Evolutionary conservation across 2,113 vertebrate genomes (phyloP).

Genomic region (Heterochromis multidens): DNA sequence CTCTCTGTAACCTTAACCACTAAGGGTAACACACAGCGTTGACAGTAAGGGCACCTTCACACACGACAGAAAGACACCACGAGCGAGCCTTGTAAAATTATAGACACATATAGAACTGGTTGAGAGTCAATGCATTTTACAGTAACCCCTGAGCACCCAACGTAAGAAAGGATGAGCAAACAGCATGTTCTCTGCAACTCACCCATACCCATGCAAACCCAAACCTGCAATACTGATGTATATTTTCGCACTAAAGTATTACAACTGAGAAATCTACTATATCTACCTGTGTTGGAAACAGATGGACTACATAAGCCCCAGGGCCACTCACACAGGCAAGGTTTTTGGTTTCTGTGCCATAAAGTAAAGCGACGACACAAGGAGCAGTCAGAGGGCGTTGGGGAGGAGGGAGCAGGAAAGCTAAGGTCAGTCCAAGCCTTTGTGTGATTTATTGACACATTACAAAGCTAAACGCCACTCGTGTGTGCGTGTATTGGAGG

Average conservation of each 20-base stretch:
- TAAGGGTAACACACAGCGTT: background rate
- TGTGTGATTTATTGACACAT: constrained; percentile 63
- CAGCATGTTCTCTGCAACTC: background rate
- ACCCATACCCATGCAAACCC: background rate
- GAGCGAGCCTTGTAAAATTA: background rate
- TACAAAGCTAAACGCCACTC: constrained; percentile 19
- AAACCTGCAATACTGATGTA: background rate
- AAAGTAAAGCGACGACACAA: constrained; percentile 37
- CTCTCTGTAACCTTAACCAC: constrained; percentile 50
- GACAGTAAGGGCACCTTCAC: constrained; percentile 22
- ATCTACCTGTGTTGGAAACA: background rate
- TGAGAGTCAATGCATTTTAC: background rate
- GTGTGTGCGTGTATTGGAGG: background rate
- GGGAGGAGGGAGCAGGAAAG: background rate
- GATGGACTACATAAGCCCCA: constrained; percentile 31
- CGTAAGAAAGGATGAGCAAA: background rate
- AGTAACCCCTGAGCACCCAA: background rate
- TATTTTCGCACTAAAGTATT: constrained; percentile 7
- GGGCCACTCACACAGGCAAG: background rate
- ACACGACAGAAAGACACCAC: background rate
- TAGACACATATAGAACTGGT: background rate
- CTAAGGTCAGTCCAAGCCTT: constrained; percentile 52
- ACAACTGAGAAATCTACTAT: background rate
- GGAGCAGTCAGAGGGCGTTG: background rate
- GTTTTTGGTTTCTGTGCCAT: constrained; percentile 6